Base-by-base conservation (phyloP, 2,888 invertebrate genomes). In the Salpingus planirostris region DNA sequence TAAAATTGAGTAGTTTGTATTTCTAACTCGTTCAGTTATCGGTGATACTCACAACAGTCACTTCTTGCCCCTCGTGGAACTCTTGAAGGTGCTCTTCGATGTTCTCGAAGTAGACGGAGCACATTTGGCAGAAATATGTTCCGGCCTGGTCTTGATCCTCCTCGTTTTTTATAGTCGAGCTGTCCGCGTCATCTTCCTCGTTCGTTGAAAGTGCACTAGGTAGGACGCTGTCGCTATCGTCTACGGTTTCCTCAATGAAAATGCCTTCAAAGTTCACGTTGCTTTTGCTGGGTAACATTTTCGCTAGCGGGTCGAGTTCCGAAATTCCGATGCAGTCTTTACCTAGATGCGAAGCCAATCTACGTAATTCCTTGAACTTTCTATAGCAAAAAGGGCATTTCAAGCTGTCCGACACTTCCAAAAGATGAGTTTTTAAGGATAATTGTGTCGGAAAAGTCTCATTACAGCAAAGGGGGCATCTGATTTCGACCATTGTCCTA, bases 31-130 rank as follows among this genome's bases (percentile, higher is more conserved):
- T n/a, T n/a, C n/a, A n/a, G n/a, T n/a, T n/a, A n/a, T n/a, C n/a
- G n/a, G n/a, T n/a, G n/a, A n/a, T n/a, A n/a, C n/a, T 27, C 44
- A 54, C 78, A 33, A 80, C 64, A 26, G 78, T 68, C 31, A 80
- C 76, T 58, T 80, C 77, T 51, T 81, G 76, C 28, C 78, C 75
- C 52, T 70, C 74, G 49, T 81, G 80, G 49, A 69, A 78, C 40
- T 71, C 69, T 38, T 72, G 70, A 46, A 81, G 73, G 50, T 81
- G 80, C 1, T 78, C 76, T 36, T 76, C 60, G 3, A 80, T 72
- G 1, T 76, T 76, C 15, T 68, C 66, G 50, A 80, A 80, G 31
- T 72, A 73, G 30, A 78, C 69, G 2, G 73, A 70, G 49, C 80
- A 80, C 33, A 73, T 74, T 38, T 75, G 76, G 48, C 80, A 81